Evolutionary conservation across 2,113 vertebrate species (phyloP).

Genomic region (Melospiza melodia): DNA sequence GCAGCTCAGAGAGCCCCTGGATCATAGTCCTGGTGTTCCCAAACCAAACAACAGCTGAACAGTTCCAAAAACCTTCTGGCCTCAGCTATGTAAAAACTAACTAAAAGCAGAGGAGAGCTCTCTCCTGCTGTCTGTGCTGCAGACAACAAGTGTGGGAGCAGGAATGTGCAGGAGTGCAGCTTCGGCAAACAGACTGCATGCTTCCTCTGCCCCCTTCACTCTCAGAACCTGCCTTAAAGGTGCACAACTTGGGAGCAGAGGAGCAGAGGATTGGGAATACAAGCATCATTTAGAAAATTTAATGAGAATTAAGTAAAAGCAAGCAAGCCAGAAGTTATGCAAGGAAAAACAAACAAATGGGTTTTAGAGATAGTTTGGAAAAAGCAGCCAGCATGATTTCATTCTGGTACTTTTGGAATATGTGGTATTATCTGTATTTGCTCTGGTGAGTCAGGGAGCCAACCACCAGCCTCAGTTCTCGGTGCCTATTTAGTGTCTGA

Average conservation of each 20-base stretch:
- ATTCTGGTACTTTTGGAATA: not conserved
- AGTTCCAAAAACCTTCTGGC: not conserved
- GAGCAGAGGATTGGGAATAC: not conserved
- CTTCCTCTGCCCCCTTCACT: not conserved
- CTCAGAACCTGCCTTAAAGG: not conserved
- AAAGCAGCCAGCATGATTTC: not conserved
- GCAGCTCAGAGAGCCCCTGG: not conserved
- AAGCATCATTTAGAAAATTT: not conserved
- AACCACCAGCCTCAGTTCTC: not conserved
- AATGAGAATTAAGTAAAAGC: not conserved
- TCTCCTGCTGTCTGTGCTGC: not conserved
- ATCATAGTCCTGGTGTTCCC: accelerated
- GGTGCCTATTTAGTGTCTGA: not conserved
- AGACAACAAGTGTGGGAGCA: not conserved
- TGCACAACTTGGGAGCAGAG: no score
- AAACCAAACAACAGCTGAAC: not conserved
- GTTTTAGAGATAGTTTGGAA: not conserved
- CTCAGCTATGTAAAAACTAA: not conserved
- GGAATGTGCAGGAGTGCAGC: not conserved
- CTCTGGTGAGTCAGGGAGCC: not conserved
- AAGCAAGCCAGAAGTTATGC: not conserved
- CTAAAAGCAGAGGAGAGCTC: not conserved
- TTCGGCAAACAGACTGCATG: accelerated
- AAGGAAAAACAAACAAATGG: not conserved
- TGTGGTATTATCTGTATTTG: not conserved